Evolutionary conservation across 2,888 invertebrate species (phyloP).

Genomic region (Phyllotreta cruciferae): DNA sequence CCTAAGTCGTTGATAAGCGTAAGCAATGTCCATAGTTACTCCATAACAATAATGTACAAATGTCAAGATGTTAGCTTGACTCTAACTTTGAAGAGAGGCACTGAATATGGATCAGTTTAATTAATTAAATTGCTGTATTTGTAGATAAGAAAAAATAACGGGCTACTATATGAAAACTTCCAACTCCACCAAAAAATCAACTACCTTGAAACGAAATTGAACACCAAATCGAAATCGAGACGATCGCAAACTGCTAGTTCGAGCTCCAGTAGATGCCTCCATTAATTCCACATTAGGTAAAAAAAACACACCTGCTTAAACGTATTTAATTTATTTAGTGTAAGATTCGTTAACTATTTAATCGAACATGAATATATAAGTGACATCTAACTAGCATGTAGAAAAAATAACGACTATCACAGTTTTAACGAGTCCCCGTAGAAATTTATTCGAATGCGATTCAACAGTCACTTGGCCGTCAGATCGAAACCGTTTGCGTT

Average conservation of each 20-base stretch:
- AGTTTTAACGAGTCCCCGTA: constrained; percentile 31
- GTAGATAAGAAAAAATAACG: constrained; percentile 50
- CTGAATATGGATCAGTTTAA: too few species aligned
- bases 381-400: constrained; percentile 36
- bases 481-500: constrained; percentile 51
- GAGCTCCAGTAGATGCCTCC: neutral
- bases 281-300: neutral
- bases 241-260: constrained; percentile 4
- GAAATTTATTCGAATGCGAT: constrained; percentile 8
- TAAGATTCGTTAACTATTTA: neutral
- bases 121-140: constrained; percentile 31
- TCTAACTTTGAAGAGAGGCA: too few species aligned
- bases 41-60: too few species aligned
- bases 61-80: too few species aligned
- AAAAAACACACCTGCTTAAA: constrained; percentile 5
- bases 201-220: constrained; percentile 41
- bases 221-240: constrained; percentile 13
- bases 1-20: too few species aligned
- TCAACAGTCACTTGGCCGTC: constrained; percentile 51
- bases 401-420: constrained; percentile 45
- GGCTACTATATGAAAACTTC: constrained; percentile 47
- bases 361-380: constrained; percentile 32
- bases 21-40: too few species aligned
- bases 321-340: constrained; percentile 29
- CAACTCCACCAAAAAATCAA: constrained; percentile 48